Evolutionary conservation across 2,113 vertebrate species (phyloP), one percentile per base, ranked within the genome.

Genomic region (Oncorhynchus kisutch): DNA sequence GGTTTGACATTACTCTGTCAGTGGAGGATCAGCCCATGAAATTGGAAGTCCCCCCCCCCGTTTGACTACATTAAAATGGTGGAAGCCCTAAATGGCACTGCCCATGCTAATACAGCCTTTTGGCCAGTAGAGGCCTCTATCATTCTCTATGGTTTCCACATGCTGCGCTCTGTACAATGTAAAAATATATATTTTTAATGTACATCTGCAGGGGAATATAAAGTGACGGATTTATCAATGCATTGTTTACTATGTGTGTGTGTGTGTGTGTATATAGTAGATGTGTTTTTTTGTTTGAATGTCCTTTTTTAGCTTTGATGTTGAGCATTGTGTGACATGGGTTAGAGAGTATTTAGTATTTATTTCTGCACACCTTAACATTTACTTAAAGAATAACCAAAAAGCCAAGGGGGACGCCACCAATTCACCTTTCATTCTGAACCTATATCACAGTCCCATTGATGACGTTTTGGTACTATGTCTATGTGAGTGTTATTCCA

Each of bases 181-280:
- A 80, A 83, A 82, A 89, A 88, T 81, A 88, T 86, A 89, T 88
- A 83, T 90, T 92, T 92, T 90, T 90, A 79, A 81, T 80, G 80
- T 85, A 84, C 84, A 87, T 77, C 84, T 79, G 85, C 86, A 86
- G 87, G 86, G 87, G 88, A 79, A 71, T 67, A 71, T 65, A 77
- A 77, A 72, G 54, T 81, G 77, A 62, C 76, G 69, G 75, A 88
- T 82, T 77, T 84, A 86, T 82, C 74, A 79, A 78, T 83, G 74
- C 80, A 81, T 82, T 83, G 78, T 92, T 91, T 90, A 91, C 85
- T 86, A 0, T 34, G 81, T 94, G 91, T 92, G 91, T 90, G 90
- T 67, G 5, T 31, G 81, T 94, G 91, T 92, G 91, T 90, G 90
- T 67, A 70, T 70, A 24, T 22, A 25, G 25, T 16, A 27, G 49